A percentile compares a stretch with the other conserved stretches of the same genome.
Evolutionary conservation across 2,797 vertebrate species (phyloP).

Genomic region (Cryptoblepharus egeriae): DNA sequence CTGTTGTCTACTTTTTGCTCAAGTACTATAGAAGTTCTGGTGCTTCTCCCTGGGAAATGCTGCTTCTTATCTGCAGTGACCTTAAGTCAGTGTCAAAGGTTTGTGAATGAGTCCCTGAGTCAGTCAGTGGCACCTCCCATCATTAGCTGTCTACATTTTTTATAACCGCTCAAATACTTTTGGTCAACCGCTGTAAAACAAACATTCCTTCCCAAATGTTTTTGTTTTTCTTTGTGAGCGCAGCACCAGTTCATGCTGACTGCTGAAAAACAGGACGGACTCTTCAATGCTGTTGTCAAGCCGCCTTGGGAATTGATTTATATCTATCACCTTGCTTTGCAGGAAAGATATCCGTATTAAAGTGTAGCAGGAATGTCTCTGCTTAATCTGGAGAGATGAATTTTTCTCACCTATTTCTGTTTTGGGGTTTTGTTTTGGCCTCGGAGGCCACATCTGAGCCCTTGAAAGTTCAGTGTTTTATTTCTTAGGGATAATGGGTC

Average conservation of each 20-base stretch:
- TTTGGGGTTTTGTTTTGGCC: background rate
- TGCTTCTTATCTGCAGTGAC: constrained; percentile 54
- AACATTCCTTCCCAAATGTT: constrained; percentile 84
- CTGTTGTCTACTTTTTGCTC: constrained; percentile 10
- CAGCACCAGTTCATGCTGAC: constrained; percentile 80
- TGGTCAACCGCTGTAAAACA: constrained; percentile 86
- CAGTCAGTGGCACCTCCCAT: constrained; percentile 76
- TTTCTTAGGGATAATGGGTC: background rate
- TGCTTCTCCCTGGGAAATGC: constrained; percentile 54
- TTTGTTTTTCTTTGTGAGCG: constrained; percentile 82
- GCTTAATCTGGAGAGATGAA: constrained; percentile 21
- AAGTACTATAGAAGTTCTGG: constrained; percentile 37
- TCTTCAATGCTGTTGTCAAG: constrained; percentile 66
- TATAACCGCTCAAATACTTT: constrained; percentile 82
- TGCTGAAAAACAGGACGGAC: constrained; percentile 70
- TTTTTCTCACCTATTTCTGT: constrained; percentile 12
- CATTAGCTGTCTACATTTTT: constrained; percentile 79
- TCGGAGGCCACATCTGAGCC: background rate
- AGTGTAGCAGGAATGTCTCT: constrained; percentile 33
- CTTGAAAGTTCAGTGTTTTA: background rate
- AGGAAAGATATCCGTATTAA: constrained; percentile 34
- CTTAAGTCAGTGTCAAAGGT: constrained; percentile 68
- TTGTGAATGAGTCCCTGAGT: constrained; percentile 77
- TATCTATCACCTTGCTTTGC: constrained; percentile 60
- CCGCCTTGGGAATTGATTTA: constrained; percentile 68